These are phyloP conservation scores for Colletes gigas DNA, from an alignment of 1,140 invertebrate genomes.

Conservation along the genomic window DNA sequence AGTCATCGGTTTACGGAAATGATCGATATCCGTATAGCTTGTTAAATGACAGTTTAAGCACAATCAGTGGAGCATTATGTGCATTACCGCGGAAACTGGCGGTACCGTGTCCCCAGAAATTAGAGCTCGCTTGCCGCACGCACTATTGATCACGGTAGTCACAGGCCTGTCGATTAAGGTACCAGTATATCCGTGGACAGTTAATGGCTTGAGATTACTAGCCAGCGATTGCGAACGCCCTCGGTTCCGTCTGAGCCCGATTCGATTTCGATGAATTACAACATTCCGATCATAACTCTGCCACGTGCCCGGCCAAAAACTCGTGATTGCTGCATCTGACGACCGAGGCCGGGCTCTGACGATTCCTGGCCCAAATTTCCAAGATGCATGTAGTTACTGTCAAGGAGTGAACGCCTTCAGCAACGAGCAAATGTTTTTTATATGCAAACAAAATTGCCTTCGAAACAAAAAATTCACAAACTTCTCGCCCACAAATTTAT, in stretches of 20 bases:
- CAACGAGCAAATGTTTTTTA: no score
- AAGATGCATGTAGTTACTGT: no score
- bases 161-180: conserved; percentile 53
- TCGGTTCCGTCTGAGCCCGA: conserved; percentile 38
- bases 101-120: conserved; percentile 52
- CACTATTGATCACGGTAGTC: conserved; percentile 59
- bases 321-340: no score
- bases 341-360: no score
- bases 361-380: no score
- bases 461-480: no score
- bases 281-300: conserved; percentile 36
- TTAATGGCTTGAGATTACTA: conserved; percentile 59
- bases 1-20: conserved; percentile 42
- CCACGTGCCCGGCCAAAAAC: background rate
- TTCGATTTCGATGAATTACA: conserved; percentile 53
- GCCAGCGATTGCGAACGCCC: conserved; percentile 35
- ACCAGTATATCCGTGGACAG: conserved; percentile 44
- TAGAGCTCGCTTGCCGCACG: conserved; percentile 40
- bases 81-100: conserved; percentile 49
- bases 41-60: conserved; percentile 64
- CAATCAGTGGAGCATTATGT: conserved; percentile 51
- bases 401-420: no score
- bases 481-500: no score
- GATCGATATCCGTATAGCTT: conserved; percentile 58
- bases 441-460: no score